phyloP scores from a whole-genome alignment of 1,140 invertebrate genomes.

The Plectrocnemia conspersa region DNA sequence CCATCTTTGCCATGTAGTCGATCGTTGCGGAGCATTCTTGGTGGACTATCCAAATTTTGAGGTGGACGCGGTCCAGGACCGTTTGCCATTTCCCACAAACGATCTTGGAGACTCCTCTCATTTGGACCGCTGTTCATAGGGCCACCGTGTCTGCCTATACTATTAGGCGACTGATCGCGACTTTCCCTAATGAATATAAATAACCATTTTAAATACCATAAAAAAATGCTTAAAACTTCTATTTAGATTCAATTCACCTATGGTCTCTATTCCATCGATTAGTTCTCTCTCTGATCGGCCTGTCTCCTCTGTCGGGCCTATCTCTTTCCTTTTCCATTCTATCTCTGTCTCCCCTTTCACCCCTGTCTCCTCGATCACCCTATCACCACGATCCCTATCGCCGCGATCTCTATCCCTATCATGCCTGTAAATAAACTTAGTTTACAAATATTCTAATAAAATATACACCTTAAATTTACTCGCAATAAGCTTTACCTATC shows the following conservation, averaged over 20 bases:
- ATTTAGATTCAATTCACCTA: constrained; percentile 32
- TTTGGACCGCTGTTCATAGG: constrained; percentile 21
- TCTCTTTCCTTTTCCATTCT: constrained; percentile 34
- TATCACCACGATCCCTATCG: constrained; percentile 6
- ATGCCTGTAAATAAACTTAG: constrained; percentile 16
- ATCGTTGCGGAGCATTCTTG: constrained; percentile 6
- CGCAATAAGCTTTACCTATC: too few species aligned
- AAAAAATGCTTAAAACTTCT: constrained; percentile 4
- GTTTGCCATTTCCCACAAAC: constrained; percentile 52
- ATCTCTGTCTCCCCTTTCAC: constrained; percentile 39
- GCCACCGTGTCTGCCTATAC: constrained; percentile 14
- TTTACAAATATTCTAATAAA: neutral
- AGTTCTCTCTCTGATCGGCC: constrained; percentile 30
- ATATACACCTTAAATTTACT: too few species aligned
- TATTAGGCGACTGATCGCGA: constrained; percentile 42
- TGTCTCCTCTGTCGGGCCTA: constrained; percentile 19
- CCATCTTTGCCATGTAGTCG: constrained; percentile 10
- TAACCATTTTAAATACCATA: neutral
- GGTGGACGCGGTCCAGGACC: constrained; percentile 38
- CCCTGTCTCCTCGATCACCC: constrained; percentile 29
- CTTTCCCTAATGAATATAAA: constrained; percentile 28
- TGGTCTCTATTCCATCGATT: constrained; percentile 35
- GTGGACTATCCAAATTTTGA: constrained; percentile 13
- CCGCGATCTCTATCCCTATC: constrained; percentile 29
- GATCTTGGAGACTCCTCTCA: constrained; percentile 41